A percentile compares a stretch with the other conserved stretches of the same genome.
These are phyloP conservation scores for Desoria tigrina DNA, from an alignment of 2,888 invertebrate species.

Conservation along the genomic window DNA sequence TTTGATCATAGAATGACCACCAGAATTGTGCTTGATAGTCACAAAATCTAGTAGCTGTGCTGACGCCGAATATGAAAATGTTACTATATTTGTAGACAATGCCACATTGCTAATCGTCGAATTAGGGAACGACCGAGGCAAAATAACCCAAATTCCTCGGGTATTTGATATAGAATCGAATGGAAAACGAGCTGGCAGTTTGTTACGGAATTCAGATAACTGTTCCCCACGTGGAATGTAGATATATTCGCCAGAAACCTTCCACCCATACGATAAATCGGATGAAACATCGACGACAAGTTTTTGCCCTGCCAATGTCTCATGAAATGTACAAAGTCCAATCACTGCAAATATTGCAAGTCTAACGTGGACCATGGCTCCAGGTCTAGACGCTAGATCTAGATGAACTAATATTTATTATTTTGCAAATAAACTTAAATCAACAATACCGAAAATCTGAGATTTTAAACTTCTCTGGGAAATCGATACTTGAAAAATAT, in stretches of 20 bases:
- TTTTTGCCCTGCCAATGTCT: background rate
- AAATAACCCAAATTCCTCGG: conserved; percentile 5
- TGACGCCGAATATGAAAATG: conserved; percentile 7
- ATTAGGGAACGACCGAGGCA: conserved; percentile 1
- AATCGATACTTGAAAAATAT: too few relatives aligned
- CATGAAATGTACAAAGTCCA: too few relatives aligned
- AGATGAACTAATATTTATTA: too few relatives aligned
- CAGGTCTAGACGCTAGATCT: too few relatives aligned
- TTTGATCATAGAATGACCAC: background rate
- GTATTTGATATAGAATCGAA: background rate
- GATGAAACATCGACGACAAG: background rate
- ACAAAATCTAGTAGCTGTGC: conserved; percentile 13
- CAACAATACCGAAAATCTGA: too few relatives aligned
- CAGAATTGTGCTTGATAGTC: conserved; percentile 5
- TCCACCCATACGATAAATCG: background rate
- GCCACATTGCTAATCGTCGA: background rate
- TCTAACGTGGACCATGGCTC: too few relatives aligned
- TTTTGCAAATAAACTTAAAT: too few relatives aligned
- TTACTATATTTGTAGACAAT: conserved; percentile 3
- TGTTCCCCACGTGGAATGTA: conserved; percentile 2
- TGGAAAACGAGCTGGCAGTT: conserved; percentile 5
- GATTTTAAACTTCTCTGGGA: too few relatives aligned
- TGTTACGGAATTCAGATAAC: background rate
- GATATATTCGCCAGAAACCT: conserved; percentile 1
- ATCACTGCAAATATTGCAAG: too few relatives aligned